Base-by-base conservation (phyloP, 2,113 vertebrate species). In the Alethe castanea region DNA sequence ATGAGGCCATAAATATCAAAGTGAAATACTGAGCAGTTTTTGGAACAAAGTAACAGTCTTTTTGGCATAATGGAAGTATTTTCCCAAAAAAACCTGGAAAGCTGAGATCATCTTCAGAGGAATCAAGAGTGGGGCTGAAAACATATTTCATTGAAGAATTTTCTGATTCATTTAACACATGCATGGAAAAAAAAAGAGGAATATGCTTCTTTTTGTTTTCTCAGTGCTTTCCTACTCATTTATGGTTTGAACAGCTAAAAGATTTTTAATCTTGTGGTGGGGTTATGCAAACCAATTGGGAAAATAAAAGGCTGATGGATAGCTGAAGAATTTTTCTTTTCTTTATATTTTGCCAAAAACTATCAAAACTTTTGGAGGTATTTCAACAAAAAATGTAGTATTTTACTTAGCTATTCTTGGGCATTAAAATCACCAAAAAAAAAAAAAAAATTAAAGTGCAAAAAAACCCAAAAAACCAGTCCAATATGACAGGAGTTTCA, bases 201-300 rank as follows among this genome's bases (percentile, higher is more conserved):
- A 94, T 96, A 74, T 85, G 17, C 17, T 89, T 93, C 64, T 42
- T 36, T 94, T 92, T 94, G 25, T 59, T 92, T 67, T 88, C 82
- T 90, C 47, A 74, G 12, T 85, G 35, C 11, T 92, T 96, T 95
- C 48, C 62, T 95, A 23, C 28, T 82, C 33, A 52, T 94, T 62
- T 96, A 56, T 92, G 72, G 40, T 9, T 81, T 94, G 60, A 97
- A 92, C 26, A 66, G 33, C 61, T 95, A 85, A 96, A 60, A 94
- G 33, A 81, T 91, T 95, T 88, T 95, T 94, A 91, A 66, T 94
- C 86, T 96, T 97, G 91, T 94, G 84, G 95, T 94, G 42, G 94
- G 38, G 83, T 87, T 76, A 70, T 82, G 86, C 70, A 92, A 96
- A 45, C 22, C 67, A 86, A 47, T 56, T 57, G 80, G 62, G 92